Percentiles rank a stretch among this genome's conserved stretches.
Evolutionary conservation across 2,888 invertebrate species (phyloP).

Genomic region (Hyppa rectilinea): DNA sequence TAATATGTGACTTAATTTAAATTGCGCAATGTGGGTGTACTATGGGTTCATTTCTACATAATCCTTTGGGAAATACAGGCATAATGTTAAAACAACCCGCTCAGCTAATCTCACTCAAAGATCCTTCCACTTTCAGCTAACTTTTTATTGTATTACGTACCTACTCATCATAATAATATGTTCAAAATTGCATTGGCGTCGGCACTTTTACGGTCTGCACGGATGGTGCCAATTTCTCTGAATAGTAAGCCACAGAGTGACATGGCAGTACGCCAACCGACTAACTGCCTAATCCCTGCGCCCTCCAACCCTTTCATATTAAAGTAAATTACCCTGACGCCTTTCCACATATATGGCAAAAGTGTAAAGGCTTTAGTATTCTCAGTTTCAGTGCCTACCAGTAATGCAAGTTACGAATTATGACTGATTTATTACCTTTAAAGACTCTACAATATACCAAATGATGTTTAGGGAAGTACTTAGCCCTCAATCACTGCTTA

Average conservation of each 20-base stretch:
- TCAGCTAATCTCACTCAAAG: background rate
- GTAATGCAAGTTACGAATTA: no score
- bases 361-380: background rate
- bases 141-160: constrained; percentile 1
- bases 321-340: constrained; percentile 18
- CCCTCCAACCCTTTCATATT: constrained; percentile 25
- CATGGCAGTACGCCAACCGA: constrained; percentile 77
- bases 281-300: constrained; percentile 50
- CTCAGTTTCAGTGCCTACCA: no score
- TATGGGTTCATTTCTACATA: no score
- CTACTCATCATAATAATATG: constrained; percentile 67
- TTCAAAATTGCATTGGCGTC: constrained; percentile 64
- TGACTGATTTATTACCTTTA: no score
- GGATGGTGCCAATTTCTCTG: constrained; percentile 76
- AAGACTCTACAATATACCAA: background rate
- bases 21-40: no score
- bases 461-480: constrained; percentile 8
- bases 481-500: constrained; percentile 37
- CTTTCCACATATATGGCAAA: background rate
- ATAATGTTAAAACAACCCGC: background rate
- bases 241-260: constrained; percentile 72
- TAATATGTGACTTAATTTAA: no score
- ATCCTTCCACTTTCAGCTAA: background rate
- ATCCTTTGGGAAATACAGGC: background rate
- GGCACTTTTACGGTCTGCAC: constrained; percentile 70